Base-by-base conservation (phyloP, 2,113 vertebrate genomes). In the Planiliza haematocheilus region DNA sequence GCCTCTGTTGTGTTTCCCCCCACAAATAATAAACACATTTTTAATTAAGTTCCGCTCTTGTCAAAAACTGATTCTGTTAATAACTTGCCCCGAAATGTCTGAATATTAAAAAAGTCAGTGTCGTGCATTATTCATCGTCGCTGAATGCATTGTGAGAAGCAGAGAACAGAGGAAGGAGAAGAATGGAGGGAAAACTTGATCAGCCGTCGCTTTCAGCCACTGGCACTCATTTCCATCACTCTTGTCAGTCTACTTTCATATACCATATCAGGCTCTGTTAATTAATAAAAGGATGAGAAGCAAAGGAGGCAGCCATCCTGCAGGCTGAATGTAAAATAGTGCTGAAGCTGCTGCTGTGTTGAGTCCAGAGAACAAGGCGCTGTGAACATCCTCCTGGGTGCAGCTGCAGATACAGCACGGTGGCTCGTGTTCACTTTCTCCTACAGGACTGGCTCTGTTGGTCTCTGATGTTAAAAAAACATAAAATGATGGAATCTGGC, bases 21-120 rank as follows among this genome's bases (percentile, higher is more conserved):
- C 63, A 71, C 77, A 86, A 88, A 90, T 79, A 89, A 87, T 80
- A 90, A 92, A 92, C 88, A 86, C 72, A 81, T 75, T 86, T 87
- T 91, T 91, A 91, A 93, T 92, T 87, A 89, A 86, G 77, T 90
- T 89, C 73, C 10, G 65, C 74, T 92, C 83, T 86, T 75, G 86
- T 91, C 87, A 91, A 86, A 83, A 91, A 85, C 42, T 37, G 71
- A 82, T 89, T 86, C 82, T 68, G 81, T 77, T 90, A 88, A 88
- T 90, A 90, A 86, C 69, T 70, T 79, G 79, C 80, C 81, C 81
- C 73, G 86, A 83, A 89, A 88, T 89, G 77, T 86, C 75, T 81
- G 86, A 91, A 91, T 90, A 90, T 90, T 82, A 16, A 87, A 80
- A 83, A 81, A 82, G 36, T 42, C 55, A 20, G 67, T 45, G 68